Conservation (phyloP, 2,797 vertebrate genomes). For the Peromyscus melanophrys region DNA sequence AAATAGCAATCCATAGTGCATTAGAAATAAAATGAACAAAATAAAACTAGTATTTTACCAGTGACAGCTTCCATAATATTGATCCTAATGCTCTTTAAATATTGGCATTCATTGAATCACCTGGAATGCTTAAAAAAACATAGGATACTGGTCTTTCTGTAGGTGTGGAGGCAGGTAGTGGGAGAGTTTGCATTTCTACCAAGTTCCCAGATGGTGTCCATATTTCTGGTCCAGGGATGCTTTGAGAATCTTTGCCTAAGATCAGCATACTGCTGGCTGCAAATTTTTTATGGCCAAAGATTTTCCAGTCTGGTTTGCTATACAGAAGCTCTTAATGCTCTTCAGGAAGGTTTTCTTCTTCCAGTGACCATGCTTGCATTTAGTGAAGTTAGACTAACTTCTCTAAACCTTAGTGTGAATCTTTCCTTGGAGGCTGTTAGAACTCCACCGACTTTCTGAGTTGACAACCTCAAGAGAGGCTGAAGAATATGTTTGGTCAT, state of each 20-base stretch:
- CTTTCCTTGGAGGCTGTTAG: conserved; percentile 10
- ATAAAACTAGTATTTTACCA: not conserved
- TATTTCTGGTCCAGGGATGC: not conserved
- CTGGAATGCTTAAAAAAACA: conserved; percentile 36
- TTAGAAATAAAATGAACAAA: conserved; percentile 33
- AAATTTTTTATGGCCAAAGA: conserved; percentile 4
- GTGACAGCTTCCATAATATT: not conserved
- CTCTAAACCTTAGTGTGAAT: conserved; percentile 18
- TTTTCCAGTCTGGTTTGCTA: conserved; percentile 31
- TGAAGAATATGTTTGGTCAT: not conserved
- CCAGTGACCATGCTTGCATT: not conserved
- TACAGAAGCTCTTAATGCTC: not conserved
- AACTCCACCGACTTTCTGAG: conserved; percentile 1
- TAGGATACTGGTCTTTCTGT: not conserved
- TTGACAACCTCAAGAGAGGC: not conserved
- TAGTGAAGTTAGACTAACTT: conserved; percentile 49
- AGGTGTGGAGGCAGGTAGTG: not conserved
- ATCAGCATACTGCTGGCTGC: not conserved
- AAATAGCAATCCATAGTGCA: not conserved
- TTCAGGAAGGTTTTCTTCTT: conserved; percentile 55
- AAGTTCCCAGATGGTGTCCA: not conserved
- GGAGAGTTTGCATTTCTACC: conserved; percentile 42
- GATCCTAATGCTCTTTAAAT: conserved; percentile 1
- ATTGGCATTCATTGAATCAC: conserved; percentile 17
- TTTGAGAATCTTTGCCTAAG: conserved; percentile 34